These are phyloP conservation scores for Sitophilus oryzae DNA, from an alignment of 1,140 invertebrate species.

Conservation along the genomic window DNA sequence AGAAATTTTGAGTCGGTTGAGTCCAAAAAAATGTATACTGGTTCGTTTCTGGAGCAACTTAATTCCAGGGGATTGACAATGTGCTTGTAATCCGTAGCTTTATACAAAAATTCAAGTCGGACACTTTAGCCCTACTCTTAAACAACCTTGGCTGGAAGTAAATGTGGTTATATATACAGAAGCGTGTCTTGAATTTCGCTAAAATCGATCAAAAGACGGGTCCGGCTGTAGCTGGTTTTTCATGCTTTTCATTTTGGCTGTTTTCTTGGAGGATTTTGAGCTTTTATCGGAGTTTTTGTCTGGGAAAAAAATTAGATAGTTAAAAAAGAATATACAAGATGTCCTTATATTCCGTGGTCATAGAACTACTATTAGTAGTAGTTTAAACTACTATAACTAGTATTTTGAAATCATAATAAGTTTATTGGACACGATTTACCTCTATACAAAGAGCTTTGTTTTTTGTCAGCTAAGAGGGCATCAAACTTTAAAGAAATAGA, in stretches of 20 bases:
- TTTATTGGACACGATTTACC: too few relatives aligned
- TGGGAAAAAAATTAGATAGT: too few relatives aligned
- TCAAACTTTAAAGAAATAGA: too few relatives aligned
- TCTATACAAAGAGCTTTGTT: too few relatives aligned
- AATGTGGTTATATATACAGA: conserved; percentile 32
- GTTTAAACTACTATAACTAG: too few relatives aligned
- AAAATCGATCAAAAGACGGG: conserved; percentile 37
- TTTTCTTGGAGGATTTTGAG: conserved; percentile 17
- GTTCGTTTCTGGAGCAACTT: conserved; percentile 34
- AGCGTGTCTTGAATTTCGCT: conserved; percentile 33
- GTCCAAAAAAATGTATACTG: conserved; percentile 43
- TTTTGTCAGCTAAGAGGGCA: too few relatives aligned
- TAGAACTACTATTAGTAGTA: too few relatives aligned
- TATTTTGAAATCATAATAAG: too few relatives aligned
- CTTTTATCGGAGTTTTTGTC: conserved; percentile 17
- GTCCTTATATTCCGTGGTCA: too few relatives aligned
- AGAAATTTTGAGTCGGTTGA: conserved; percentile 38
- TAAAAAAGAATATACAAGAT: too few relatives aligned
- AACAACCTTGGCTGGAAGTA: conserved; percentile 41
- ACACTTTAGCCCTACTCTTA: conserved; percentile 28
- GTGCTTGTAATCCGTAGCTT: background rate
- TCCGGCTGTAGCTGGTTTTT: conserved; percentile 17
- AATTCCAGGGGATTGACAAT: conserved; percentile 5
- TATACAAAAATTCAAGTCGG: conserved; percentile 24
- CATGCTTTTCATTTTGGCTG: background rate